These are phyloP conservation scores for Vandiemenella viatica DNA, from an alignment of 2,888 invertebrate genomes.

Conservation along the genomic window DNA sequence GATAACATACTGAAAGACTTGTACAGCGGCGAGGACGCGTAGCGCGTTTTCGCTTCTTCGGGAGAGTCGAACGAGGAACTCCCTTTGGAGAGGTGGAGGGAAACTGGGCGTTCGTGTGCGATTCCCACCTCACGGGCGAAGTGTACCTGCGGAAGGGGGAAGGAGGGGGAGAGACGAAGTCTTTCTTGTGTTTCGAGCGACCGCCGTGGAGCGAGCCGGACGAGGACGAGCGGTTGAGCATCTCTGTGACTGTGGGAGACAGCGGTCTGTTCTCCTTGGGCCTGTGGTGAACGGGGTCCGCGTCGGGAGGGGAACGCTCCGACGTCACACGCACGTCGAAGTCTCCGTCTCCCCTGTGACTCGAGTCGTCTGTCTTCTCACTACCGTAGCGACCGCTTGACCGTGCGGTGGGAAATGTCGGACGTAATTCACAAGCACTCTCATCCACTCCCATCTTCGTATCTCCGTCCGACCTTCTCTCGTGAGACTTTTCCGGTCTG, in stretches of 20 bases:
- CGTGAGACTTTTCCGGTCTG: no score
- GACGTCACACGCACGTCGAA: no score
- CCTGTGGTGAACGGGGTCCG: no score
- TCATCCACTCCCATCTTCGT: no score
- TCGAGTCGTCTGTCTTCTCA: no score
- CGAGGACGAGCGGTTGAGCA: not conserved
- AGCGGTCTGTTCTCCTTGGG: not conserved
- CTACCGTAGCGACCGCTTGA: not conserved
- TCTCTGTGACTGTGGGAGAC: not conserved
- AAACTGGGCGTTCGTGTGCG: slow-evolving; percentile 16
- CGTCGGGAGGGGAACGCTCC: no score
- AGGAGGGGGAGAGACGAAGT: not conserved
- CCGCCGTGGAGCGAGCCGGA: not conserved
- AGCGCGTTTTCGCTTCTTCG: not conserved
- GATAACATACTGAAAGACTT: slow-evolving; percentile 1
- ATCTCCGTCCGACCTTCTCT: no score
- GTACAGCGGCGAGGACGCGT: not conserved
- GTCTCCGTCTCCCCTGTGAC: no score
- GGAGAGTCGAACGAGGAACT: not conserved
- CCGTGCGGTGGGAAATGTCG: no score
- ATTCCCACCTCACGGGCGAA: slow-evolving; percentile 14
- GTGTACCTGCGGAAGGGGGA: slow-evolving; percentile 6
- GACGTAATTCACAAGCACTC: no score
- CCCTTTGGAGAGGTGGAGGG: not conserved
- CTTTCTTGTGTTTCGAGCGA: not conserved